Conservation (phyloP, 2,797 vertebrate species). For the Ciconia nigra region DNA sequence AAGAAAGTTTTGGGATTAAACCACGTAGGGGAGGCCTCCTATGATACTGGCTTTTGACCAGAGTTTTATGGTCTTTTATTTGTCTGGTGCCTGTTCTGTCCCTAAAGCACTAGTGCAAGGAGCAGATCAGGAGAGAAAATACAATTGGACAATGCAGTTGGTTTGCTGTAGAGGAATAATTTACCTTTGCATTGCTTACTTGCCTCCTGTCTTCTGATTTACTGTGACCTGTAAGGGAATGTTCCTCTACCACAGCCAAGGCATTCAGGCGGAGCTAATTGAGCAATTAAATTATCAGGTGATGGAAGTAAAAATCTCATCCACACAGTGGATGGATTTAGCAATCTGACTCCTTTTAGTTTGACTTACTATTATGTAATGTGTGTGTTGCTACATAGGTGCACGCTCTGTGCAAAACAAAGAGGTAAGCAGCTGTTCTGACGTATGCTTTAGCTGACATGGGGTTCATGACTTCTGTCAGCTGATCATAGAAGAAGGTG, state of each 20-base stretch:
- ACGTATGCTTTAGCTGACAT: not conserved
- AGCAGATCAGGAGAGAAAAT: not conserved
- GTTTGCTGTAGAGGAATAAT: not conserved
- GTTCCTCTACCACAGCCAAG: slow-evolving; percentile 4
- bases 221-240: not conserved
- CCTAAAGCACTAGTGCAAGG: not conserved
- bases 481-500: not conserved
- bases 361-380: slow-evolving; percentile 12
- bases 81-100: not conserved
- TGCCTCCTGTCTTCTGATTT: not conserved
- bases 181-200: not conserved
- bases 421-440: not conserved
- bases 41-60: not conserved
- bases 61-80: not conserved
- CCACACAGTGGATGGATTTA: not conserved
- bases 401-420: not conserved
- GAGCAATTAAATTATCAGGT: slow-evolving; percentile 52
- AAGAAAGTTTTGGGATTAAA: not conserved
- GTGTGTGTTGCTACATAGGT: not conserved
- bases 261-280: slow-evolving; percentile 19
- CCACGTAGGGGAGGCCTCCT: not conserved
- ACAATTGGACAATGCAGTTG: not conserved
- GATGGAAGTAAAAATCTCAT: slow-evolving; percentile 44
- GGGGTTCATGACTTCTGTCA: not conserved
- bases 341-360: slow-evolving; percentile 29